Evolutionary conservation across 2,113 vertebrate species (phyloP), one percentile per base, ranked within the genome.

Genomic region (Balaeniceps rex): DNA sequence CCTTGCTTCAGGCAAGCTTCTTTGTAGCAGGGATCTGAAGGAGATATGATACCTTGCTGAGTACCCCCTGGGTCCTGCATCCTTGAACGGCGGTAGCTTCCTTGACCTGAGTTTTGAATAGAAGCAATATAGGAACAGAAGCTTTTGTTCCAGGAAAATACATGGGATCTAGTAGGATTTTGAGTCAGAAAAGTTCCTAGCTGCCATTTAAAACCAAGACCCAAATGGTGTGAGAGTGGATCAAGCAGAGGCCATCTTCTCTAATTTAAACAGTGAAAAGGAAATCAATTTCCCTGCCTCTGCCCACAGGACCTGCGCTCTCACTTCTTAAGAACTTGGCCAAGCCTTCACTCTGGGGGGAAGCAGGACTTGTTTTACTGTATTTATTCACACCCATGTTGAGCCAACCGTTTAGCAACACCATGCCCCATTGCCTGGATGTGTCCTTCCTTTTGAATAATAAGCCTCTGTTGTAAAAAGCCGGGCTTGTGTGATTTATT

Each of bases 401-500:
- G 66, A 97, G 57, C 74, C 93, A 97, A 74, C 40, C 46, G 0
- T 94, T 94, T 90, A 97, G 86, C 83, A 93, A 46, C 84, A 87
- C 69, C 72, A 83, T 3, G 87, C 94, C 66, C 97, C 88, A 38
- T 95, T 96, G 89, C 54, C 91, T 94, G 90, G 60, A 70, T 88
- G 40, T 93, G 66, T 96, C 87, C 93, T 88, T 95, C 83, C 92
- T 74, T 90, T 51, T 36, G 85, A 95, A 83, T 92, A 95, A 87
- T 90, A 82, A 87, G 40, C 47, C 80, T 93, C 71, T 28, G 29
- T 10, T 86, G 86, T 54, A 90, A 64, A 94, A 92, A 93, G 31
- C 61, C 2, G 13, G 76, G 58, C 54, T 94, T 55, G 58, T 88
- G 74, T 75, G 90, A 97, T 96, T 96, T 95, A 96, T 96, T 96